Percentiles rank a stretch among this genome's conserved stretches.
Conservation (phyloP, 2,888 invertebrate genomes). For the Lochmaea capreae region DNA sequence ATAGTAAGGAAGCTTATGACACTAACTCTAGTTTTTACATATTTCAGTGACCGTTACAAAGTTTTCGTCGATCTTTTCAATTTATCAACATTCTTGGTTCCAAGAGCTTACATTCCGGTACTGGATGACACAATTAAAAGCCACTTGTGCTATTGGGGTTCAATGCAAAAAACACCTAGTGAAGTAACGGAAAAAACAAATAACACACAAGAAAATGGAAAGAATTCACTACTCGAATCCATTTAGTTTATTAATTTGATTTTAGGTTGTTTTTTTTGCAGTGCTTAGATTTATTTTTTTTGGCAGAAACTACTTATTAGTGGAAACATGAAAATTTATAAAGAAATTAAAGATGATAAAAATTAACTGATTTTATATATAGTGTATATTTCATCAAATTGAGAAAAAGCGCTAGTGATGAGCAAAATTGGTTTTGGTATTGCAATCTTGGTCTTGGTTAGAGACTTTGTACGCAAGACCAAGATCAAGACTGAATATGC, state of each 20-base stretch:
- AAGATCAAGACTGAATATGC: too few relatives aligned
- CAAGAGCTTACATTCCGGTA: conserved; percentile 90
- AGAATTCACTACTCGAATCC: conserved; percentile 26
- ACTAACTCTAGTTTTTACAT: too few relatives aligned
- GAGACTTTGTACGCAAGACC: too few relatives aligned
- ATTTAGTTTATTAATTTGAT: conserved; percentile 9
- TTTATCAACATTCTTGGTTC: conserved; percentile 94
- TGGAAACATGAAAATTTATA: too few relatives aligned
- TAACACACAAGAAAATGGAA: conserved; percentile 16
- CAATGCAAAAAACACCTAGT: conserved; percentile 32
- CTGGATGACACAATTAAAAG: conserved; percentile 85
- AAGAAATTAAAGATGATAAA: too few relatives aligned
- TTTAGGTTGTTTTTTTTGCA: background rate
- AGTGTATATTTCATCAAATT: too few relatives aligned
- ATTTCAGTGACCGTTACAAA: conserved; percentile 94
- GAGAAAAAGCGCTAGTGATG: too few relatives aligned
- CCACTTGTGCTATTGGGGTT: conserved; percentile 74
- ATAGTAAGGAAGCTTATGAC: too few relatives aligned
- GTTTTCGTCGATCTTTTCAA: conserved; percentile 98
- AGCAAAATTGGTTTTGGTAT: too few relatives aligned
- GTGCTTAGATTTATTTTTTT: background rate
- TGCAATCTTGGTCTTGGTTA: too few relatives aligned
- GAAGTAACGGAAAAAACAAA: background rate
- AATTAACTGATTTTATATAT: too few relatives aligned
- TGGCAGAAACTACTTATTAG: background rate